A percentile compares a stretch with the other conserved stretches of the same genome.
phyloP scores from a whole-genome alignment of 1,140 invertebrate genomes.

The Bombus sibiricus region DNA sequence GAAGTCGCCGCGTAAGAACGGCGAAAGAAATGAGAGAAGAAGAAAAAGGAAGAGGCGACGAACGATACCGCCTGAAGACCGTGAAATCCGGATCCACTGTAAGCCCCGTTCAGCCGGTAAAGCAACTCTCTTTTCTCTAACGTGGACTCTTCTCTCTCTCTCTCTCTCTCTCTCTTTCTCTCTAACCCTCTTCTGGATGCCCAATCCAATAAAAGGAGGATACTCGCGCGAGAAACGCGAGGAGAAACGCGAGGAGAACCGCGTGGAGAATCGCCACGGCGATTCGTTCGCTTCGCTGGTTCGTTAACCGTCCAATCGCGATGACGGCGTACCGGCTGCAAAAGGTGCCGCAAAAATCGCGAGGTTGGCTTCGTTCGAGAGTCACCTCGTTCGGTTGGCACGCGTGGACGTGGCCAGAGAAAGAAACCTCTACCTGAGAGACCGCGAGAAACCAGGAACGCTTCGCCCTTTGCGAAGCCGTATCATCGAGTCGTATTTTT shows the following conservation, averaged over 20 bases:
- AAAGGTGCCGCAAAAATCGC: constrained; percentile 68
- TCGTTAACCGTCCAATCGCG: constrained; percentile 71
- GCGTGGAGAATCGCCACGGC: constrained; percentile 66
- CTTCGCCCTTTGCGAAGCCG: too few relatives aligned
- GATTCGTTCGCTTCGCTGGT: constrained; percentile 67
- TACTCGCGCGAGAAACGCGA: constrained; percentile 49
- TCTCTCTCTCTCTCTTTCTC: constrained; percentile 28
- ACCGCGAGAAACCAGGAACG: neutral
- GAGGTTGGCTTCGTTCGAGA: neutral
- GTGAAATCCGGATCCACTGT: constrained; percentile 68
- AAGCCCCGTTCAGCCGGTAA: constrained; percentile 60
- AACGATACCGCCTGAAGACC: constrained; percentile 70
- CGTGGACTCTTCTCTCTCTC: constrained; percentile 20
- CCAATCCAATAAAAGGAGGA: constrained; percentile 70
- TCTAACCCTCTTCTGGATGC: constrained; percentile 37
- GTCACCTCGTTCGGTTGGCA: constrained; percentile 23
- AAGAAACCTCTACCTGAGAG: neutral
- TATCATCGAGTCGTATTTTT: neutral
- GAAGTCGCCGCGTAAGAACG: constrained; percentile 57
- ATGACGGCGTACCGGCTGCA: constrained; percentile 38
- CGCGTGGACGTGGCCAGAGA: constrained; percentile 3
- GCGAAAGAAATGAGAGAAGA: constrained; percentile 19
- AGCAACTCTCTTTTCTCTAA: constrained; percentile 50
- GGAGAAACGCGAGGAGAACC: constrained; percentile 65
- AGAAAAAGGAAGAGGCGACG: constrained; percentile 46